Conservation (phyloP, 2,888 invertebrate species). For the Malthinus seriepunctatus region DNA sequence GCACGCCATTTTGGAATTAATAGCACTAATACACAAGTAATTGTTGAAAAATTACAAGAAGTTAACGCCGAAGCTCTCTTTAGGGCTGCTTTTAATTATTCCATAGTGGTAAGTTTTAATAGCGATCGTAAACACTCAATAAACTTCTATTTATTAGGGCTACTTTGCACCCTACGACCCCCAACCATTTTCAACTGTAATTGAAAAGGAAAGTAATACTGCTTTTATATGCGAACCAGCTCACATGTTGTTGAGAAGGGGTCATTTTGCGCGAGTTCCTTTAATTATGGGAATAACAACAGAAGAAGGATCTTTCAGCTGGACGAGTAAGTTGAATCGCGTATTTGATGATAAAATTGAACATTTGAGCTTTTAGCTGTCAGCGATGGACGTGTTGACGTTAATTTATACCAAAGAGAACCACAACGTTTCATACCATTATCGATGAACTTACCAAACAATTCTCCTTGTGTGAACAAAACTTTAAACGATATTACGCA, state of each 20-base stretch:
- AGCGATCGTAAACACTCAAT: too few relatives aligned
- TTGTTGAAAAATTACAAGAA: constrained; percentile 32
- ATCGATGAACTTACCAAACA: background rate
- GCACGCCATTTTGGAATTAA: constrained; percentile 27
- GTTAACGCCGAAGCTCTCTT: constrained; percentile 15
- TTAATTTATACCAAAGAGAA: background rate
- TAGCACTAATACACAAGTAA: constrained; percentile 15
- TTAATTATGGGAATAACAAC: constrained; percentile 6
- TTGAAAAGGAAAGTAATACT: background rate
- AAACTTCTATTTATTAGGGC: too few relatives aligned
- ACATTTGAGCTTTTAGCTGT: background rate
- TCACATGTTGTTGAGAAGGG: background rate
- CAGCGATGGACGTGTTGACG: background rate
- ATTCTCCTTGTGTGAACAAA: background rate
- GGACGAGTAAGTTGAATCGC: background rate
- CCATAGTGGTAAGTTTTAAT: background rate
- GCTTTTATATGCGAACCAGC: constrained; percentile 10
- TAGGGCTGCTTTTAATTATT: background rate
- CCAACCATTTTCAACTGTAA: constrained; percentile 3
- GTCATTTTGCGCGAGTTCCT: constrained; percentile 4
- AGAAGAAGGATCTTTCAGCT: constrained; percentile 14
- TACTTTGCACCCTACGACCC: background rate
- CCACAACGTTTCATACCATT: constrained; percentile 1
- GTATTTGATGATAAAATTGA: background rate
- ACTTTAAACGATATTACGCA: background rate